These are phyloP conservation scores for Pituophis catenifer DNA, from an alignment of 2,113 vertebrate genomes.

Conservation along the genomic window DNA sequence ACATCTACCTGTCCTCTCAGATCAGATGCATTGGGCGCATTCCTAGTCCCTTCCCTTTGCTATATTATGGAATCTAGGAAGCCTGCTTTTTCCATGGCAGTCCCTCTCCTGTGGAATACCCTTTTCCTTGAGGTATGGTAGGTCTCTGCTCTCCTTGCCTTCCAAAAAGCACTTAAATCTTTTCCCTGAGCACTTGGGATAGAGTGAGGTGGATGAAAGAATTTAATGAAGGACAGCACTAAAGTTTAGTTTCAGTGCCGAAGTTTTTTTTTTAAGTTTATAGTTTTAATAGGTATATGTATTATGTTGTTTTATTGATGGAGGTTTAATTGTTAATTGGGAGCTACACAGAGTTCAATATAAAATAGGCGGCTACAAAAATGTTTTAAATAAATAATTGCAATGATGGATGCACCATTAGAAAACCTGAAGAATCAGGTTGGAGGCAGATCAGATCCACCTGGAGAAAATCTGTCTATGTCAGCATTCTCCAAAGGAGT, in stretches of 20 bases:
- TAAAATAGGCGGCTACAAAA: not conserved
- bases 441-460: not conserved
- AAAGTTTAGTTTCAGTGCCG: not conserved
- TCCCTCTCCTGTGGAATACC: not conserved
- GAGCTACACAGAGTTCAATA: not conserved
- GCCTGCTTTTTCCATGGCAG: not conserved
- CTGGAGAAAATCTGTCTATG: not conserved
- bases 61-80: not conserved
- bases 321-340: not conserved
- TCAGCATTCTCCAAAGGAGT: not conserved
- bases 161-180: not conserved
- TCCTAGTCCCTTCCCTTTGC: not conserved
- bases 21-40: not conserved
- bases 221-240: not conserved
- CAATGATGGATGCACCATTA: not conserved
- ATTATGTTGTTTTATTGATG: not conserved
- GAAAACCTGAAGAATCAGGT: not conserved
- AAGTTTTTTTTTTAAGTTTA: not conserved
- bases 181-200: not conserved
- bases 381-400: not conserved
- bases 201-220: not conserved
- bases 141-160: not conserved
- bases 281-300: not conserved
- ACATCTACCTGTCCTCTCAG: not conserved
- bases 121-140: not conserved